phyloP scores from a whole-genome alignment of 1,140 invertebrate species.

The Chrysoperla carnea region DNA sequence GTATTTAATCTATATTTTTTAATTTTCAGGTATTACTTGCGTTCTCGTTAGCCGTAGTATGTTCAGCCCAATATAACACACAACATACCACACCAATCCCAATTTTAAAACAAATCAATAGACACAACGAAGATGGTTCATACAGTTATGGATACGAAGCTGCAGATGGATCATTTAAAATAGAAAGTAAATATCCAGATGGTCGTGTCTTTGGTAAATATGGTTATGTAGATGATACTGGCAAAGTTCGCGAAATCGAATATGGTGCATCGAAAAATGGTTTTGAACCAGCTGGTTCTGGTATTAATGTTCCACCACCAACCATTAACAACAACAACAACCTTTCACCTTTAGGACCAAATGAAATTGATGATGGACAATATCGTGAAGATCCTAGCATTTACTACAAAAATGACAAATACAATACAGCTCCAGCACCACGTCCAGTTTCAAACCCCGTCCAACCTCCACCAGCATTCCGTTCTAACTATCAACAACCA shows the following conservation, averaged over 20 bases:
- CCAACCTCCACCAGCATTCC: constrained; percentile 11
- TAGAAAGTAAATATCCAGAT: constrained; percentile 69
- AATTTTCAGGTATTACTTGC: background rate
- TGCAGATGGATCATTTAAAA: constrained; percentile 82
- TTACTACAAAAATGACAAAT: constrained; percentile 54
- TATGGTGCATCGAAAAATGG: constrained; percentile 61
- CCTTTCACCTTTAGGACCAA: constrained; percentile 24
- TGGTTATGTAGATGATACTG: constrained; percentile 62
- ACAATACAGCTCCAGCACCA: constrained; percentile 33
- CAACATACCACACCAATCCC: constrained; percentile 41
- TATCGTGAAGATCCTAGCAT: constrained; percentile 65
- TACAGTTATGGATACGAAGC: constrained; percentile 79
- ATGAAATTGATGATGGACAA: constrained; percentile 60
- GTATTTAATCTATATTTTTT: no score
- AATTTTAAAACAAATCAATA: constrained; percentile 51
- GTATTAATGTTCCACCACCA: constrained; percentile 62
- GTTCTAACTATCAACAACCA: constrained; percentile 6
- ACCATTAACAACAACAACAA: constrained; percentile 33
- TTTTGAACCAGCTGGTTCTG: constrained; percentile 56
- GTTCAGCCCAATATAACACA: constrained; percentile 11
- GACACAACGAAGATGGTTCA: constrained; percentile 68
- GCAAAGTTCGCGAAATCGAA: constrained; percentile 48
- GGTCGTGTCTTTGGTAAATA: constrained; percentile 71
- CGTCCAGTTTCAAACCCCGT: constrained; percentile 15
- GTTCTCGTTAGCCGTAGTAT: constrained; percentile 9